Evolutionary conservation across 2,113 vertebrate genomes (phyloP).

Genomic region (Epinephelus fuscoguttatus): DNA sequence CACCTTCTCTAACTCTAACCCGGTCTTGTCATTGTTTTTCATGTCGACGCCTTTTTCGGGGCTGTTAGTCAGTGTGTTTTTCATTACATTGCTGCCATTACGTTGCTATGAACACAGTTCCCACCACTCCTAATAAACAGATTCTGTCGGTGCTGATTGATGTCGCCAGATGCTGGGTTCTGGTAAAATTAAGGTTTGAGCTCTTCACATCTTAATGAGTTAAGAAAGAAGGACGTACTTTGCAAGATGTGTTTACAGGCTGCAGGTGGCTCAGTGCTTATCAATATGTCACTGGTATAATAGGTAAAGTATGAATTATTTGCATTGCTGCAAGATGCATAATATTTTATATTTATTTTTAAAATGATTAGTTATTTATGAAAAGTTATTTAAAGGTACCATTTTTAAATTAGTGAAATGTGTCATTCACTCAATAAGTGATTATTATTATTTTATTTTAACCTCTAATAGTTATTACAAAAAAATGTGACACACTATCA

Average conservation of each 20-base stretch:
- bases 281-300: neutral
- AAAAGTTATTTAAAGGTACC: no score
- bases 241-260: neutral
- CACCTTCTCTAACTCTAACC: neutral
- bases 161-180: neutral
- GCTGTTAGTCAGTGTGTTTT: neutral
- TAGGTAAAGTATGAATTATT: neutral
- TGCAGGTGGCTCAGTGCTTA: neutral
- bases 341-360: neutral
- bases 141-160: neutral
- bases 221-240: neutral
- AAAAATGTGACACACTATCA: no score
- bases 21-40: neutral
- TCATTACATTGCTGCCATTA: neutral
- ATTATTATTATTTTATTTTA: neutral
- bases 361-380: no score
- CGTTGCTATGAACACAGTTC: neutral
- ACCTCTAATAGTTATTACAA: neutral
- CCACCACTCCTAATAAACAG: neutral
- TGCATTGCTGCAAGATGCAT: neutral
- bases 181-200: neutral
- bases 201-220: neutral
- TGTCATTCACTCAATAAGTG: neutral
- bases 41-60: neutral
- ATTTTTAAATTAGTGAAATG: no score